phyloP scores from a whole-genome alignment of 1,140 invertebrate genomes.

The Mya arenaria region DNA sequence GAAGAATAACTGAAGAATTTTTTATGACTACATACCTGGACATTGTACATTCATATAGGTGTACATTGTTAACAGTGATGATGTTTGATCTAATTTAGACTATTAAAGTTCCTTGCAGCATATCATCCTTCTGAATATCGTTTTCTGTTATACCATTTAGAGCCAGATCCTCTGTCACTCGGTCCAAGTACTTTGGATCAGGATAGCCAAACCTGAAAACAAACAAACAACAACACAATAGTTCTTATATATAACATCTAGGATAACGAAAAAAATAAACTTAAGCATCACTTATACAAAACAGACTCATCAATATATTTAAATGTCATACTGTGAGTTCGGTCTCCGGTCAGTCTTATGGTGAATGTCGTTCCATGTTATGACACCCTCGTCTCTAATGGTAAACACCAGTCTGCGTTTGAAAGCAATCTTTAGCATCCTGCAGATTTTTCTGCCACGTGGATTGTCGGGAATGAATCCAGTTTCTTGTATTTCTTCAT shows the following conservation, averaged over 20 bases:
- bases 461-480: constrained; percentile 29
- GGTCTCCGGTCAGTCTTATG: constrained; percentile 41
- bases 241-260: too few species aligned
- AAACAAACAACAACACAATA: background rate
- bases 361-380: constrained; percentile 43
- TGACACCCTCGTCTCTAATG: constrained; percentile 91
- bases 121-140: too few species aligned
- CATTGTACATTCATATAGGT: too few species aligned
- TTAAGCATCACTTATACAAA: too few species aligned
- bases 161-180: constrained; percentile 54
- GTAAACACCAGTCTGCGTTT: constrained; percentile 92
- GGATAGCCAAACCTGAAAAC: constrained; percentile 62
- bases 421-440: constrained; percentile 89
- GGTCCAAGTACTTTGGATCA: constrained; percentile 44
- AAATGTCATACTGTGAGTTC: constrained; percentile 33
- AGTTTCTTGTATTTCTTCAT: constrained; percentile 6
- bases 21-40: too few species aligned
- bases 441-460: constrained; percentile 78
- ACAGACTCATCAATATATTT: too few species aligned
- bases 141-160: constrained; percentile 44
- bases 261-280: too few species aligned
- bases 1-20: too few species aligned
- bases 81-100: too few species aligned
- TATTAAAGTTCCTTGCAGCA: too few species aligned
- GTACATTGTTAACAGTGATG: too few species aligned